Evolutionary conservation across 2,113 vertebrate species (phyloP).

Genomic region (Neolamprologus sp.): DNA sequence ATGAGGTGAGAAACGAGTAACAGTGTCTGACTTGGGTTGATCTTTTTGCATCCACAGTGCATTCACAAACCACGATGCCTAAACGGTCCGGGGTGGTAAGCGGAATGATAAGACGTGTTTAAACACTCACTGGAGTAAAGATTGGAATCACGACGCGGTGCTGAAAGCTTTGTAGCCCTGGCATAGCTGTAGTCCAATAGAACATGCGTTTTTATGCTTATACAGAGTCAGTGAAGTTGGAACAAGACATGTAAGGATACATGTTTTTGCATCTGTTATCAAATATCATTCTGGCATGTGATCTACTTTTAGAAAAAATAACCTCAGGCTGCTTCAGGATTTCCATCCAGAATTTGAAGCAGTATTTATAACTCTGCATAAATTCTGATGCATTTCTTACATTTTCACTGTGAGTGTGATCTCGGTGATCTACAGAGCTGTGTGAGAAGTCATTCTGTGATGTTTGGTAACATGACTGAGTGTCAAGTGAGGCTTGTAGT

Average conservation of each 20-base stretch:
- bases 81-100: not conserved
- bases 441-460: not conserved
- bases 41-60: not conserved
- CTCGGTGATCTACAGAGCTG: not conserved
- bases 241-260: not conserved
- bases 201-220: not conserved
- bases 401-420: not conserved
- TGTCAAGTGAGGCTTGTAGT: not conserved
- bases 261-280: not conserved
- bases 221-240: not conserved
- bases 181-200: not conserved
- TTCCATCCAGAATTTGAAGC: not conserved
- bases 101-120: not conserved
- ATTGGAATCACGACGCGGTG: not conserved
- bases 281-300: not conserved
- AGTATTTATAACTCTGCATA: not conserved
- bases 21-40: not conserved
- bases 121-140: not conserved
- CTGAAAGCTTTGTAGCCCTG: not conserved
- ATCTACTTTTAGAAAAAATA: not conserved
- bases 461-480: not conserved
- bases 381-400: not conserved
- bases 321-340: not conserved
- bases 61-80: conserved; percentile 19
- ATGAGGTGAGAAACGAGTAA: not conserved